Evolutionary conservation across 2,888 invertebrate species (phyloP).

Genomic region (Odontocolon sp.): DNA sequence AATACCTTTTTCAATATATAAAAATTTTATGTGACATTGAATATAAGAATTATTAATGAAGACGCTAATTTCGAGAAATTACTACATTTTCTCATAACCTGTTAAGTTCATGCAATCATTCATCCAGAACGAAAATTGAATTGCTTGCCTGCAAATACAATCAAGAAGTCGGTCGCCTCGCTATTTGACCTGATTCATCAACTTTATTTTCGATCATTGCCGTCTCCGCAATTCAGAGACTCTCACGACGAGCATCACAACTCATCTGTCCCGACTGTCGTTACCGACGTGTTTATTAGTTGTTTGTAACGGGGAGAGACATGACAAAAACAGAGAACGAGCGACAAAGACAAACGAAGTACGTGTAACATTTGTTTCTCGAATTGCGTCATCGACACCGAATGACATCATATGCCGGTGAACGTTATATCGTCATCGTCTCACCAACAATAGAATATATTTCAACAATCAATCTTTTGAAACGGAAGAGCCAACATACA

Average conservation of each 20-base stretch:
- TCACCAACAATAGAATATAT: conserved; percentile 40
- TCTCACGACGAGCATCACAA: conserved; percentile 3
- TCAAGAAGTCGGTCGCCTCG: conserved; percentile 45
- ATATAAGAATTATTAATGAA: too few species aligned
- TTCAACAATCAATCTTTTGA: conserved; percentile 21
- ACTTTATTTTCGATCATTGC: conserved; percentile 17
- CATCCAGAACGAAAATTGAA: conserved; percentile 40
- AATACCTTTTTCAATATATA: too few species aligned
- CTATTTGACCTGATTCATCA: conserved; percentile 42
- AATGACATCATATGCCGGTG: conserved; percentile 52
- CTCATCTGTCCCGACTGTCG: background rate
- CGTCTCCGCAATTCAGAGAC: background rate
- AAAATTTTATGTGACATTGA: too few species aligned
- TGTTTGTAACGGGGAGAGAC: conserved; percentile 13
- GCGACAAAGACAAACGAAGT: conserved; percentile 18
- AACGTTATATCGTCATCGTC: conserved; percentile 16
- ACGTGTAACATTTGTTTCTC: conserved; percentile 48
- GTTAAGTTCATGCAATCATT: background rate
- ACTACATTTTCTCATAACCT: background rate
- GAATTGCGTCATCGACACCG: conserved; percentile 53
- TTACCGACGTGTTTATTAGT: conserved; percentile 17
- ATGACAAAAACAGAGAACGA: conserved; percentile 7
- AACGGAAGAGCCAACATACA: background rate
- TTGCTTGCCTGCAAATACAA: conserved; percentile 30
- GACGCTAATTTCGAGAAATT: too few species aligned